Conservation (phyloP, 2,797 vertebrate genomes). For the Iguana delicatissima region DNA sequence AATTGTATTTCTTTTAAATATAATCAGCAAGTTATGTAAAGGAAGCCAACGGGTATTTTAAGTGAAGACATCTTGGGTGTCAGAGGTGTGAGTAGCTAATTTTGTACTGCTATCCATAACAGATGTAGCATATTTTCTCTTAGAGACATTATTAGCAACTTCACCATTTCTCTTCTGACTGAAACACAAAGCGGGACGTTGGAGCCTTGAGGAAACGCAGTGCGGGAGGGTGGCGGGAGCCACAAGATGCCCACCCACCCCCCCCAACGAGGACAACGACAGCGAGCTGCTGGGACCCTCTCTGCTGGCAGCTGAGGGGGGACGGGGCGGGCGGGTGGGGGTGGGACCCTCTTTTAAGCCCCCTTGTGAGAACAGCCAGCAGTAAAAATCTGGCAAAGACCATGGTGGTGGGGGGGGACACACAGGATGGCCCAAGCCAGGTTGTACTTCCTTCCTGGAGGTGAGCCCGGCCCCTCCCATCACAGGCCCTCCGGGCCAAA, state of each 20-base stretch:
- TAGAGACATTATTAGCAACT: slow-evolving; percentile 87
- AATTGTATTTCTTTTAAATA: slow-evolving; percentile 87
- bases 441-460: neutral
- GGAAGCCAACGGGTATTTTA: slow-evolving; percentile 86
- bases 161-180: slow-evolving; percentile 77
- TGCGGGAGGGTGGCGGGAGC: neutral
- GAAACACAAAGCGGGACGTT: slow-evolving; percentile 76
- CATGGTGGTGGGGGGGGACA: no score
- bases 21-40: slow-evolving; percentile 87
- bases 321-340: neutral
- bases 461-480: no score
- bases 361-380: neutral
- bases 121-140: slow-evolving; percentile 88
- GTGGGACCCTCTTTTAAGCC: neutral
- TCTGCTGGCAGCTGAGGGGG: neutral
- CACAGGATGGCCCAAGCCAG: neutral
- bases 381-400: no score
- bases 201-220: slow-evolving; percentile 53
- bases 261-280: no score
- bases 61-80: slow-evolving; percentile 89
- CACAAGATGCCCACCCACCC: no score
- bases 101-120: slow-evolving; percentile 89
- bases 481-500: neutral
- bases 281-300: neutral
- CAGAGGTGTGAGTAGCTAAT: slow-evolving; percentile 90